Evolutionary conservation across 2,797 vertebrate genomes (phyloP), one percentile per base, ranked within the genome.

Genomic region (Distichodus sexfasciatus): DNA sequence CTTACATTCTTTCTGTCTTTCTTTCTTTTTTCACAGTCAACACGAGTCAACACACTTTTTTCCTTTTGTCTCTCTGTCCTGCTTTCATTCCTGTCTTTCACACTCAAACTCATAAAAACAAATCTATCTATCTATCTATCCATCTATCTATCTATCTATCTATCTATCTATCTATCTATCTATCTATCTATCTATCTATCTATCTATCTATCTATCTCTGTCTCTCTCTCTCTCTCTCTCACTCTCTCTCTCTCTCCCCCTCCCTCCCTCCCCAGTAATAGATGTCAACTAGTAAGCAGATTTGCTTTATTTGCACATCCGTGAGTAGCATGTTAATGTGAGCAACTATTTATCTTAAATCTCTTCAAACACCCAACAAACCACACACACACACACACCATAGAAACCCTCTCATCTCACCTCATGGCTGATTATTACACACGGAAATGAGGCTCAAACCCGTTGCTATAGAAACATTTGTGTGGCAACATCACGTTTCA

Each of bases 381-480:
- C 21, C 29, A 29, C 38, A 23, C 50, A 47, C 33, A 15, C 24
- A 59, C 55, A 40, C n/a, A 47, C 44, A 58, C 53, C 38, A 58
- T 10, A 29, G n/a, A 26, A 43, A 59, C 53, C 48, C 24, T 24
- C 17, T 55, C 58, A 64, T 57, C 48, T 64, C 17, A 61, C 54
- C 46, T 54, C 38, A 63, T 12, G 68, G 31, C 28, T 53, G 60
- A 75, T 75, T 69, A 61, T 31, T 29, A 72, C 43, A 36, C 31
- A 69, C 15, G 23, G 36, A 75, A 72, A 36, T 33, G 31, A 73
- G 55, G 65, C 48, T 57, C 47, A 40, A 29, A 66, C 43, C 61
- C 46, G 73, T 75, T 72, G 62, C 69, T 72, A 72, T 75, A 69
- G 73, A 26, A 69, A 69, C 76, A 7, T 48, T 57, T 41, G 48